Conservation (phyloP, 2,797 vertebrate species). For the Lemur catta region DNA sequence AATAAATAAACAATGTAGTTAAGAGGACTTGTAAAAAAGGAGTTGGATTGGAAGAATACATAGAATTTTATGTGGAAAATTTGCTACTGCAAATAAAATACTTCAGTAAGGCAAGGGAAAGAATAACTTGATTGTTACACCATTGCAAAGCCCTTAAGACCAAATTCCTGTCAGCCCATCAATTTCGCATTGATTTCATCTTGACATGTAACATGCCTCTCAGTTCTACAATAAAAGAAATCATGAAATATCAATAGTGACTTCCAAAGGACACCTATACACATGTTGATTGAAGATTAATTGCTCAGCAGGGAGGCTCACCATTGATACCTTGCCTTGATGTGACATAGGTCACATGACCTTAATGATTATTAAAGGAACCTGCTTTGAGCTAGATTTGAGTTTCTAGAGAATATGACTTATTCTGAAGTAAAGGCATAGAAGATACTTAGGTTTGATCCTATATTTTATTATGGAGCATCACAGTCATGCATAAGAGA, state of each 20-base stretch:
- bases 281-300: constrained; percentile 68
- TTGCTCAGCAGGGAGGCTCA: constrained; percentile 50
- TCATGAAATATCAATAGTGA: constrained; percentile 62
- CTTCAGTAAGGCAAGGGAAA: constrained; percentile 17
- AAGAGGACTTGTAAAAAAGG: not conserved
- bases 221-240: constrained; percentile 69
- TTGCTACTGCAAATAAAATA: constrained; percentile 54
- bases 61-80: constrained; percentile 21
- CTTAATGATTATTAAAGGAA: constrained; percentile 53
- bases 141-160: constrained; percentile 61
- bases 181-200: constrained; percentile 75
- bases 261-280: constrained; percentile 62
- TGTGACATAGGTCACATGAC: constrained; percentile 17
- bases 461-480: not conserved
- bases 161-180: constrained; percentile 55
- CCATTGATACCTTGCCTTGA: constrained; percentile 30
- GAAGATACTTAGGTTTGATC: not conserved
- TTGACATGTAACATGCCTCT: constrained; percentile 61
- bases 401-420: constrained; percentile 40
- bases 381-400: not conserved
- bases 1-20: not conserved
- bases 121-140: constrained; percentile 27
- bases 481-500: not conserved
- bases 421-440: not conserved
- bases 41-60: not conserved